phyloP scores from a whole-genome alignment of 2,113 vertebrate species.

The Columba janthina region DNA sequence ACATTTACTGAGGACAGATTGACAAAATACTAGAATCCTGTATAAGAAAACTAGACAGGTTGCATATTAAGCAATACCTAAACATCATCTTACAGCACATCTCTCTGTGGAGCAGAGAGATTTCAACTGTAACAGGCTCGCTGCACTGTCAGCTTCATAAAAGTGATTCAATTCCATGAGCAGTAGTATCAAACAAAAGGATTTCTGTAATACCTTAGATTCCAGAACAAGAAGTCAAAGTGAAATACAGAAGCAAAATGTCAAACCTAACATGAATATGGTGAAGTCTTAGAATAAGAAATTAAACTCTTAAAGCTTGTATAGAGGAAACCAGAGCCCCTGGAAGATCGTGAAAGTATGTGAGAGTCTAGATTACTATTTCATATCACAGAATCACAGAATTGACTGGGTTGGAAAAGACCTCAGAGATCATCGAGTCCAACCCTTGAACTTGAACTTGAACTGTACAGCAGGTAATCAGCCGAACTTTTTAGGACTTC shows the following conservation, averaged over 20 bases:
- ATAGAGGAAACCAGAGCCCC: background rate
- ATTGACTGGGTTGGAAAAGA: no score
- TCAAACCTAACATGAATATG: background rate
- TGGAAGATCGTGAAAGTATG: background rate
- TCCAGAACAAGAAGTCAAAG: background rate
- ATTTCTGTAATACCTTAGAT: background rate
- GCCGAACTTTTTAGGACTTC: background rate
- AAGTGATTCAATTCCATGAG: background rate
- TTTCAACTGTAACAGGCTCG: background rate
- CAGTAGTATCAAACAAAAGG: background rate
- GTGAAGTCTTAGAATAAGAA: background rate
- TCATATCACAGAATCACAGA: background rate
- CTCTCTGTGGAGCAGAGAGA: fast-evolving
- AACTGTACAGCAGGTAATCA: background rate
- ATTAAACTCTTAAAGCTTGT: background rate
- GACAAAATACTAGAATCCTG: background rate
- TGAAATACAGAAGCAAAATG: background rate
- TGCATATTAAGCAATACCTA: background rate
- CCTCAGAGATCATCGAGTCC: no score
- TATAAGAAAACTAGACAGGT: background rate
- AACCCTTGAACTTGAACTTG: background rate
- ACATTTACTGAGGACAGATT: background rate
- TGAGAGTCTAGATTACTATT: background rate
- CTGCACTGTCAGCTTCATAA: background rate
- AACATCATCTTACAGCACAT: background rate